Evolutionary conservation across 2,113 vertebrate species (phyloP), one percentile per base, ranked within the genome.

Genomic region (Brachyistius frenatus): DNA sequence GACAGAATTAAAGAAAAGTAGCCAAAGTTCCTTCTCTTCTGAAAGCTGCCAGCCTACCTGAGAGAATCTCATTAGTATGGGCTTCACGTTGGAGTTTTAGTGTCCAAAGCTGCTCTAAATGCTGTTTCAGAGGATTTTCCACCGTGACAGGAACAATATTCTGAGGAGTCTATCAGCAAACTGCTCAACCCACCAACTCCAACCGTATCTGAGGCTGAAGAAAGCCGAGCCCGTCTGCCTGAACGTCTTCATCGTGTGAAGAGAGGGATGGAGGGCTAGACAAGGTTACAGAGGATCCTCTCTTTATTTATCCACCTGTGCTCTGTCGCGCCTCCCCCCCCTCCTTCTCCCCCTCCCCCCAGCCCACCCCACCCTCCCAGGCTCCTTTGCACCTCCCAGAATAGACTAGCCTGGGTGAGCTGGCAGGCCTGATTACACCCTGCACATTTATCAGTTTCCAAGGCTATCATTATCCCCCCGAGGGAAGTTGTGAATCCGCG

Each of bases 401-500:
- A 92, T 91, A 92, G 91, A 82, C 74, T n/a, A 44, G 52, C 57
- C 70, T 57, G 57, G 52, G 52, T 54, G 81, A 88, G 82, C 80
- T 80, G 67, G 79, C 62, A 55, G 72, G 80, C 74, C 82, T 88
- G 86, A 93, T 93, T 89, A 90, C 81, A 81, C 83, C 64, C 84
- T 16, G 66, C 86, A 89, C 89, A 91, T 92, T 93, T 93, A 93
- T 93, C 88, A 89, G 91, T 90, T 92, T 91, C 89, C 91, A 88
- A 81, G 90, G 86, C 86, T 93, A 90, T 93, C 93, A 92, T 93
- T 93, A 92, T 88, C 79, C 90, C 83, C 78, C 66, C 0, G 44
- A 63, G 84, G 87, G 85, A 86, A 74, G 90, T 69, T 90, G 79
- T 89, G 89, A 84, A 89, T 89, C 80, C 82, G 52, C 80, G 44